Percentiles rank a stretch among this genome's conserved stretches.
Conservation (phyloP, 2,113 vertebrate species). For the Silurus meridionalis region DNA sequence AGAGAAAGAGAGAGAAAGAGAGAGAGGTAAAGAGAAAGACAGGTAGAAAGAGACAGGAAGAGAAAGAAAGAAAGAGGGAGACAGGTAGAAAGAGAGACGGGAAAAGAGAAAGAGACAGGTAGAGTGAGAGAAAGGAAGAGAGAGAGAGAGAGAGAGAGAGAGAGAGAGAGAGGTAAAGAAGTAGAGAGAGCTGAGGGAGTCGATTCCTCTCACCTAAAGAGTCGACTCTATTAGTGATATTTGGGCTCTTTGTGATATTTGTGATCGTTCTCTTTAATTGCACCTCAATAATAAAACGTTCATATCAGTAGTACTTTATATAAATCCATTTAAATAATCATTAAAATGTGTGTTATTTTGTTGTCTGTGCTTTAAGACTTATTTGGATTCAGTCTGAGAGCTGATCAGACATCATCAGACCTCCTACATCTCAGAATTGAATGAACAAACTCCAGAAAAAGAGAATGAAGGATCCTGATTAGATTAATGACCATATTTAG, state of each 20-base stretch:
- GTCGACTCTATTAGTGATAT: too few relatives aligned
- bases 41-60: background rate
- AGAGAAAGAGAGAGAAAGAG: background rate
- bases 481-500: background rate
- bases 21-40: background rate
- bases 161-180: background rate
- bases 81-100: background rate
- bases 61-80: background rate
- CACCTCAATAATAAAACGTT: background rate
- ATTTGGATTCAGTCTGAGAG: background rate
- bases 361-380: background rate
- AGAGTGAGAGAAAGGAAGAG: background rate
- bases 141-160: background rate
- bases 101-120: background rate
- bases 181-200: too few relatives aligned
- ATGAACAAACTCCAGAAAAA: background rate
- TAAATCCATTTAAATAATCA: background rate
- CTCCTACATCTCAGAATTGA: background rate
- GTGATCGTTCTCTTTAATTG: too few relatives aligned
- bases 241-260: too few relatives aligned
- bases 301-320: background rate
- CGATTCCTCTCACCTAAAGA: too few relatives aligned
- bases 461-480: background rate
- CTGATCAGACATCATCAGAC: background rate
- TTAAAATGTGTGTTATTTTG: background rate